Base-by-base conservation (phyloP, 2,888 invertebrate species). In the Lithophane leautieri region DNA sequence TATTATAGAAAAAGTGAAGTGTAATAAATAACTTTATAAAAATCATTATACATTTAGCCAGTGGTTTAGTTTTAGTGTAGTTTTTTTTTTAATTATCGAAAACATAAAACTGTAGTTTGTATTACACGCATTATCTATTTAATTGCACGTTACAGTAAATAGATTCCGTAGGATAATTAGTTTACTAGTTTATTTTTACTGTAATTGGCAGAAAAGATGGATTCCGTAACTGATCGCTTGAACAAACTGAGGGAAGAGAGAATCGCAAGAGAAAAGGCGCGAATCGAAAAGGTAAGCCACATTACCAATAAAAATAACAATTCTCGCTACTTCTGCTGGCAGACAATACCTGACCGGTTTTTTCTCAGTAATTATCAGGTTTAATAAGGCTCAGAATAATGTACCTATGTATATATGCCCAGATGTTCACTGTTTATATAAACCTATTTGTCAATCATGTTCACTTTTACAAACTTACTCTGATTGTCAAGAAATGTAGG, bases 201-300 rank as follows among this genome's bases (percentile, higher is more conserved):
- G 9, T 60, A 61, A 14, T 14, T 34, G 63, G 1, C 2, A 0
- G 25, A 8, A 34, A 80, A 70, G 44, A 89, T 90, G 94, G 90
- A 91, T 9, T 87, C 92, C 0, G 86, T 92, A 12, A 84, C 90
- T 44, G 93, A 94, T 7, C 92, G 85, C n/a, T 76, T 95, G 2
- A 88, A 86, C 7, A 94, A 94, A 81, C 70, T 95, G 52, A 88
- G 96, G n/a, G 94, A 95, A 70, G 95, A 96, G 68, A 89, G 96
- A 12, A 76, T 90, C 0, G 95, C 95, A 0, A 91, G 94, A 47
- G 95, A 96, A 83, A 94, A 94, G 74, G 95, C 95, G 0, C 92
- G 96, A 54, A 93, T 96, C 78, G 94, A 94, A 56, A 95, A 94
- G 93, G 96, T 96, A 91, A 71, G n/a, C 25, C n/a, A 8, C 40